A percentile compares a stretch with the other conserved stretches of the same genome.
phyloP scores from a whole-genome alignment of 2,113 vertebrate species.

The Saccopteryx leptura region DNA sequence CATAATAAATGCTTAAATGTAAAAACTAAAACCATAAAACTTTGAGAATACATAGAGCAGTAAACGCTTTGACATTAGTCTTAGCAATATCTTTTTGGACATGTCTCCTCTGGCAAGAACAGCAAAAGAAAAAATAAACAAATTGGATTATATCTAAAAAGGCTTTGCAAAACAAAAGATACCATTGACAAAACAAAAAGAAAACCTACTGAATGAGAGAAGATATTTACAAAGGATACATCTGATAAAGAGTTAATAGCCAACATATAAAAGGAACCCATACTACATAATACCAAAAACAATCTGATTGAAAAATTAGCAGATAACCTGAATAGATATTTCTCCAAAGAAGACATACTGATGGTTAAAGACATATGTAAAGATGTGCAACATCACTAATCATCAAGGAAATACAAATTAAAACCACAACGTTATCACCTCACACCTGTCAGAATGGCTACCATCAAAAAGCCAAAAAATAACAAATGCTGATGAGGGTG shows the following conservation, averaged over 20 bases:
- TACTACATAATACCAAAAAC: background rate
- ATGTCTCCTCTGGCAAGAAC: background rate
- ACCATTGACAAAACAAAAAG: background rate
- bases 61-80: background rate
- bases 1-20: background rate
- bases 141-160: background rate
- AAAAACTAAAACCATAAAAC: background rate
- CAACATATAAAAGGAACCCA: background rate
- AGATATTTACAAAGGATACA: background rate
- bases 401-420: background rate
- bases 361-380: background rate
- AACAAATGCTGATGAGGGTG: background rate
- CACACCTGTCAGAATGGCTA: background rate
- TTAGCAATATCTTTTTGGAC: background rate
- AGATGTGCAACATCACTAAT: background rate
- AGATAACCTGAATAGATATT: background rate
- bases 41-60: background rate
- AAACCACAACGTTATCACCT: background rate
- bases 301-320: background rate
- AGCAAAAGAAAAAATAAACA: background rate
- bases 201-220: background rate
- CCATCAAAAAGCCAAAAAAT: background rate
- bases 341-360: background rate
- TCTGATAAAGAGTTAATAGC: background rate
- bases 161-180: background rate